Base-by-base conservation (phyloP, 2,113 vertebrate genomes). In the Hiodon tergisus region DNA sequence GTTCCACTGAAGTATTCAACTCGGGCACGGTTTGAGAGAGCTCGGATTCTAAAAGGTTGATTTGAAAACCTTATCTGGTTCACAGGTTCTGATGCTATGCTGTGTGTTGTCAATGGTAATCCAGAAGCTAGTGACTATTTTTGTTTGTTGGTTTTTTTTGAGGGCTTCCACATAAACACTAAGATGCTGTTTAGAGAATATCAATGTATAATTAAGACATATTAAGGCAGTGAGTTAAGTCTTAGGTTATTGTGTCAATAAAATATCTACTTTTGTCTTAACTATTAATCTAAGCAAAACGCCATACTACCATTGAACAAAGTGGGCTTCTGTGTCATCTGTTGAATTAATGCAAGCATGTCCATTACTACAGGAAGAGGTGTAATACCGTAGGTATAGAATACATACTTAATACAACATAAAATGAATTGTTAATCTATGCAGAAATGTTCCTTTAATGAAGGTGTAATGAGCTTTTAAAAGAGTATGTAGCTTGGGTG, bases 371-470 rank as follows among this genome's bases (percentile, higher is more conserved):
- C 73, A 71, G 16, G n/a, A 58, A 6, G 67, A 46, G 73, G 47
- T 75, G 65, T 67, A 17, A 17, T 67, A 75, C 71, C 79, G 66
- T 76, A 82, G 66, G 75, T 70, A 68, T 78, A 78, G 76, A 81
- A 84, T 71, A 78, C 60, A 73, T 78, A 69, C 62, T 73, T 57
- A 48, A 48, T 78, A 65, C 72, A 79, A 54, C 77, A 73, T 65
- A 16, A 77, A 76, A 78, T 78, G 48, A 80, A 78, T 81, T 71
- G 66, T 78, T 76, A 81, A 84, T 83, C 85, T 89, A 90, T 89
- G 88, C 88, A 89, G 86, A 85, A 78, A 72, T 77, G 51, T 83
- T 84, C 68, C 78, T 80, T 69, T 78, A 80, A 58, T 59, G 74
- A 81, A 69, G 79, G 81, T 87, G 85, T 69, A 74, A 74, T 76